Base-by-base conservation (phyloP, 1,140 invertebrate genomes). In the Temnothorax nylanderi region DNA sequence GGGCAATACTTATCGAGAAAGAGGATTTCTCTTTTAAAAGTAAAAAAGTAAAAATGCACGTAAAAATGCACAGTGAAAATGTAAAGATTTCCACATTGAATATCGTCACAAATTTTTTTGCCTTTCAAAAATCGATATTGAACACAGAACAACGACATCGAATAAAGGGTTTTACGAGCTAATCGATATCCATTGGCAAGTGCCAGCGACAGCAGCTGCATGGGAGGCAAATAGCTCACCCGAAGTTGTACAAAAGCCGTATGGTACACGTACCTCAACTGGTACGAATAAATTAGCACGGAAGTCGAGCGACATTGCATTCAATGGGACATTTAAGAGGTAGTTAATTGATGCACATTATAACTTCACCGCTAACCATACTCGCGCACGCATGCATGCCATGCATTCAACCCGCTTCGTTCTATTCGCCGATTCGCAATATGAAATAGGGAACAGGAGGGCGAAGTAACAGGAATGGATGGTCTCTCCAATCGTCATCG, bases 271-370 rank as follows among this genome's bases (percentile, higher is more conserved):
- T 67, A 87, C 65, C 64, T 72, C 51, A 78, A 86, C 56, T 67
- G 62, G 77, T 67, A 90, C 85, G 87, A 89, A 87, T 91, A 88
- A 87, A 88, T 90, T 91, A 90, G 60, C 81, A 67, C 62, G 64
- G 37, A 37, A 44, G 37, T 85, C 74, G n/a, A 80, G 32, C 56
- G 60, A 88, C 49, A 78, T 49, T 72, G 32, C 71, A 82, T 85
- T 90, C 82, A 90, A 85, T 81, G 51, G 84, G 16, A 82, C 75
- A 77, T 87, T 86, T 85, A 84, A 92, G 67, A 71, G 72, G 60
- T 67, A 91, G 84, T 89, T 90, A 91, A 91, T 90, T 91, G 89
- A 77, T 82, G 85, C 54, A 87, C 88, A 26, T 26, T 26, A 26
- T 89, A 91, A 89, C 76, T 89, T 67, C 71, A 44, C 64, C 47